Conservation (phyloP, 2,888 invertebrate genomes). For the Nowickia ferox region DNA sequence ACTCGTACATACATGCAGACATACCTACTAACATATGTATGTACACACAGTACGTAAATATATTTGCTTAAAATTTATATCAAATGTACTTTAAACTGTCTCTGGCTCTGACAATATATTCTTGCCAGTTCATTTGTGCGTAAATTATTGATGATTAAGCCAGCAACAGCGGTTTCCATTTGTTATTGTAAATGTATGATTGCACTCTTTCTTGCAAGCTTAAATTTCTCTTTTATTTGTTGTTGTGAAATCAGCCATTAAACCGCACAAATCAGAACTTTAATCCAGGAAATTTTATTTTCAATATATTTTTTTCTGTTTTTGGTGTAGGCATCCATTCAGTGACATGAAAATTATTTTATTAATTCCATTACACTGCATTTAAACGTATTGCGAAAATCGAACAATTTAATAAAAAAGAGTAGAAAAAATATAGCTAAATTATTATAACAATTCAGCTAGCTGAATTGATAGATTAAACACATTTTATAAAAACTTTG, state of each 20-base stretch:
- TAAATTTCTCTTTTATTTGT: constrained; percentile 52
- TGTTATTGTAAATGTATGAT: constrained; percentile 16
- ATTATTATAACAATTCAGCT: not conserved
- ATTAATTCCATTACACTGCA: constrained; percentile 68
- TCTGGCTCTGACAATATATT: constrained; percentile 59
- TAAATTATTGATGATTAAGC: constrained; percentile 64
- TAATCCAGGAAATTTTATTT: constrained; percentile 33
- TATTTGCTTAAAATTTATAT: not conserved
- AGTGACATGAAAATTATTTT: constrained; percentile 65
- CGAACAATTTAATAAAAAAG: not conserved
- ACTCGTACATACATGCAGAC: not conserved
- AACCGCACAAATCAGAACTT: constrained; percentile 30
- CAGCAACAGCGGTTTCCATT: constrained; percentile 10
- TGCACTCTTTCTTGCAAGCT: not conserved
- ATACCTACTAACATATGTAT: not conserved
- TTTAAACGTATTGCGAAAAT: not conserved
- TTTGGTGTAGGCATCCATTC: constrained; percentile 43
- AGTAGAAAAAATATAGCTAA: not conserved
- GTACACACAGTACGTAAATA: not conserved
- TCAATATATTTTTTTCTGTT: not conserved
- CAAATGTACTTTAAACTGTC: constrained; percentile 14
- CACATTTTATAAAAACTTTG: not conserved
- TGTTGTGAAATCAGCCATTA: constrained; percentile 14
- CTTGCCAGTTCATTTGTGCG: constrained; percentile 60
- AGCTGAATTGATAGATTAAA: constrained; percentile 3